Evolutionary conservation across 2,797 vertebrate species (phyloP), one percentile per base, ranked within the genome.

Genomic region (Dallia pectoralis): DNA sequence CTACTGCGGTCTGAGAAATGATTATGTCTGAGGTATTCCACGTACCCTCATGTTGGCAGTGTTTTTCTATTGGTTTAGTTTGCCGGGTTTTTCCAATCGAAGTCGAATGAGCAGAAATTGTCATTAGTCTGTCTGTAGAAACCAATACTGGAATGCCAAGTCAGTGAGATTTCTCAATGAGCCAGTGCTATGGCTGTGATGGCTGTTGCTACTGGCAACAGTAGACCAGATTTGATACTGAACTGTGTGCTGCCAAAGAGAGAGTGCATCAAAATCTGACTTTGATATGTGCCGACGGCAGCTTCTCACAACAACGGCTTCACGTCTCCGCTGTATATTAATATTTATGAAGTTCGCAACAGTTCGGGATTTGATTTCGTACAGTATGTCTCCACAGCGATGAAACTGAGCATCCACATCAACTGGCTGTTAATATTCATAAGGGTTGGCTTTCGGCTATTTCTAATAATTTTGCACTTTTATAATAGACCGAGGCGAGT

Each of bases 341-440:
- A 85, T 84, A 85, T 81, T 73, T 15, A 75, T 51, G 79, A 78
- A 30, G 75, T 74, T 78, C 44, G 66, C 71, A 68, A 70, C 14
- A 68, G 66, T 63, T 40, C 18, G 36, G 77, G 71, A 27, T 71
- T 59, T 59, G 44, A 63, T 64, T 77, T 73, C 78, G 47, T 62
- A 70, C 47, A 16, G 27, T 29, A 49, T 9, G 40, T 32, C 40
- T 47, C 40, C 33, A 66, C 51, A 30, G 30, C 30, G n/a, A 59
- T 29, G 51, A 69, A 29, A 75, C 51, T 78, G 30, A 32, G 40
- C 32, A 77, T 71, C 73, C 66, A 49, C 61, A 1, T 70, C 29
- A 66, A 48, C 12, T 5, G 1, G 67, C 72, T 67, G 66, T 1
- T 69, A 83, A 88, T 83, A 88, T 87, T 86, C 83, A 84, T 76